Percentiles rank a stretch among this genome's conserved stretches.
Conservation (phyloP, 2,797 vertebrate genomes). For the Artibeus jamaicensis region DNA sequence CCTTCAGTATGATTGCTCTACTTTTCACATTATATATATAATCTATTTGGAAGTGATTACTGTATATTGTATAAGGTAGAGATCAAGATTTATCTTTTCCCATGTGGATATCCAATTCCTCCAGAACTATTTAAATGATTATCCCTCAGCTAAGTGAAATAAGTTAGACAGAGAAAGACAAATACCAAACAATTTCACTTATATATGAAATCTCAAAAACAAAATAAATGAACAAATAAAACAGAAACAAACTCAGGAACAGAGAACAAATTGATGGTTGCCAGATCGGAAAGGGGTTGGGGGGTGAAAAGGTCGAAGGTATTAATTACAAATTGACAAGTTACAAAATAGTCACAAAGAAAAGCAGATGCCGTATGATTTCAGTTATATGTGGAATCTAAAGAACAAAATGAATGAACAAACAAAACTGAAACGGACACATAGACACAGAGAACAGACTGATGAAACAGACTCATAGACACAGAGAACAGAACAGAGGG, state of each 20-base stretch:
- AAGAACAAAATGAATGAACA: background rate
- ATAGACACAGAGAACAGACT: no score
- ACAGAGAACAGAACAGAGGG: background rate
- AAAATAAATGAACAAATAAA: background rate
- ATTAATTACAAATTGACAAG: background rate
- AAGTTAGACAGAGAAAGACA: background rate
- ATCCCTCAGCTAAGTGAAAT: background rate
- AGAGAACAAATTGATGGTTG: background rate
- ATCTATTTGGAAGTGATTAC: background rate
- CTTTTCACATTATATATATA: background rate
- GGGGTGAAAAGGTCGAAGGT: background rate
- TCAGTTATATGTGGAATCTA: background rate
- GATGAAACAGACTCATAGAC: background rate
- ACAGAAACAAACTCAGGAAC: background rate
- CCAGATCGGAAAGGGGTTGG: background rate
- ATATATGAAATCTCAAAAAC: background rate
- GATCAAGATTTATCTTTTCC: background rate
- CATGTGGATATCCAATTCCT: background rate
- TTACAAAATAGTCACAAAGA: background rate
- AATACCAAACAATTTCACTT: background rate
- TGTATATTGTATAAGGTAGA: background rate
- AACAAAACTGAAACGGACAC: background rate
- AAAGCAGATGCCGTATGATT: background rate
- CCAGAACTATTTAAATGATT: background rate
- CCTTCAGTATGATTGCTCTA: background rate